A percentile compares a stretch with the other conserved stretches of the same genome.
Conservation (phyloP, 2,113 vertebrate genomes). For the Pygoscelis adeliae region DNA sequence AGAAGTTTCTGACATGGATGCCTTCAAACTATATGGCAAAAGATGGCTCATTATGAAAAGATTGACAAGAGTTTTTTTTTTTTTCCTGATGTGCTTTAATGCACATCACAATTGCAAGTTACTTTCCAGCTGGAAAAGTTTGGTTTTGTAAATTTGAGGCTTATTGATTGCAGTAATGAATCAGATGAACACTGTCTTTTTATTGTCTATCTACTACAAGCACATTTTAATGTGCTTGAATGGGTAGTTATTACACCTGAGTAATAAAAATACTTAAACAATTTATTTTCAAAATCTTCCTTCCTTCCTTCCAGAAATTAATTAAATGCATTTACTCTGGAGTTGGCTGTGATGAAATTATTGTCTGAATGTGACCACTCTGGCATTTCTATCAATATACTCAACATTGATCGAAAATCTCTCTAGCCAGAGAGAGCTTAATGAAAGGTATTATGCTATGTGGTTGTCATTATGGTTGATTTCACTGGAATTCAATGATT, state of each 20-base stretch:
- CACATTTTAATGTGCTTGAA: neutral
- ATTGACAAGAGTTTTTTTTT: neutral
- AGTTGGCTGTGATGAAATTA: neutral
- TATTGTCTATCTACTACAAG: neutral
- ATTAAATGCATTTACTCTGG: conserved; percentile 67
- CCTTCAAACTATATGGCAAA: neutral
- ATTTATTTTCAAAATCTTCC: conserved; percentile 3
- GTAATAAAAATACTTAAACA: neutral
- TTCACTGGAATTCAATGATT: conserved; percentile 20
- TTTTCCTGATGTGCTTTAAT: neutral
- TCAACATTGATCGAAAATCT: neutral
- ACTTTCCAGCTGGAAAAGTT: conserved; percentile 35
- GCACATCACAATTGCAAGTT: conserved; percentile 20
- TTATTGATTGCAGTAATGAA: neutral
- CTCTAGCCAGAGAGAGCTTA: neutral
- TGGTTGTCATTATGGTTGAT: conserved; percentile 1
- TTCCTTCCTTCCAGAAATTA: conserved; percentile 37
- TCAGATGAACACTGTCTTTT: neutral
- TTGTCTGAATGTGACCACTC: neutral
- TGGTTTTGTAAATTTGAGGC: conserved; percentile 62
- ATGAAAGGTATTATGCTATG: neutral
- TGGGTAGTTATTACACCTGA: neutral
- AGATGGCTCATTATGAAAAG: neutral
- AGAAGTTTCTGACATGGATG: neutral
- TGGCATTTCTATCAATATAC: neutral